phyloP scores from a whole-genome alignment of 2,113 vertebrate genomes.

The Vidua macroura region DNA sequence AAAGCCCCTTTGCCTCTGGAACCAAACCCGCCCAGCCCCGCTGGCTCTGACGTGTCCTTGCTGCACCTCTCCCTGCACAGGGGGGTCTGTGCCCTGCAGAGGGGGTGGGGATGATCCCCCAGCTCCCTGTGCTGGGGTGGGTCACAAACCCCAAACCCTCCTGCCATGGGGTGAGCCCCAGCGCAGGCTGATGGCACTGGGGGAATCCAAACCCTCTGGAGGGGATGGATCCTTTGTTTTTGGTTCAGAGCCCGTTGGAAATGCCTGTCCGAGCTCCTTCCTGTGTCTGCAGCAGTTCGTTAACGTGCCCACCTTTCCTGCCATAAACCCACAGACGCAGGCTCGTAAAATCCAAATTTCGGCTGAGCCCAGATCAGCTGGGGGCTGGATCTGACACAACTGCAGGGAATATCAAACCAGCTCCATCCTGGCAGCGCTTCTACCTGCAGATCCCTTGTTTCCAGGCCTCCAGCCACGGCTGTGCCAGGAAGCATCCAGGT shows the following conservation, averaged over 20 bases:
- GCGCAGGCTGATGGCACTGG: not conserved
- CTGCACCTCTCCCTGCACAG: fast-evolving
- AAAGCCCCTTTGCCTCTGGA: not conserved
- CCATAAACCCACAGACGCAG: not conserved
- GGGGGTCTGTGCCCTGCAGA: not conserved
- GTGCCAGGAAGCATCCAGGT: not conserved
- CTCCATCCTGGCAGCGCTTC: not conserved
- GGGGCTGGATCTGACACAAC: fast-evolving
- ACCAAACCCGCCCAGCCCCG: fast-evolving
- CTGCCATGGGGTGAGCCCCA: fast-evolving
- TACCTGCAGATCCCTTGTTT: not conserved
- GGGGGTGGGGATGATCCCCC: not conserved
- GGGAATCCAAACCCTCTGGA: not conserved
- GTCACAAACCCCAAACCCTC: not conserved
- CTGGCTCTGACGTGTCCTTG: fast-evolving
- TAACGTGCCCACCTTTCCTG: not conserved
- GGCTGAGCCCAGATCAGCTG: not conserved
- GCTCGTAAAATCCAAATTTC: not conserved
- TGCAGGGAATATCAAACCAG: not conserved
- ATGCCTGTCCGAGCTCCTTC: not conserved
- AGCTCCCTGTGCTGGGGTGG: not conserved
- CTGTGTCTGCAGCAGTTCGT: not conserved
- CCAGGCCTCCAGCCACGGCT: not conserved
- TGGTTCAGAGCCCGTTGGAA: not conserved
- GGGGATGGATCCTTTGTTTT: not conserved